Evolutionary conservation across 2,113 vertebrate species (phyloP), one percentile per base, ranked within the genome.

Genomic region (Cercocebus atys): DNA sequence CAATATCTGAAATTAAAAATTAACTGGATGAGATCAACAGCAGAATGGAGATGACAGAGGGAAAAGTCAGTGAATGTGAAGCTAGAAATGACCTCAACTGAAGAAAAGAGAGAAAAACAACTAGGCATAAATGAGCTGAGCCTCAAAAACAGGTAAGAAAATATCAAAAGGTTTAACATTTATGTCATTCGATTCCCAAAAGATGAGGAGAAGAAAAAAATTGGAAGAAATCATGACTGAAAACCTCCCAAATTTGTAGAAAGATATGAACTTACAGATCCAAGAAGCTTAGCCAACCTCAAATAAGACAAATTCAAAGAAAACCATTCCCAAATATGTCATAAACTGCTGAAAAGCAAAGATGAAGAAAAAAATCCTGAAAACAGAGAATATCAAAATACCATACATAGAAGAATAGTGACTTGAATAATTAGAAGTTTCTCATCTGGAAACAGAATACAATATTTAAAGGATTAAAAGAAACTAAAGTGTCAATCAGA

Each of bases 381-480:
- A 86, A 96, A 64, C 22, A 68, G 14, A 85, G 18, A 86, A 64
- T 61, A 93, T 66, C 12, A 40, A 92, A 93, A 75, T 32, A 76
- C 1, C 30, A 55, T 16, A 64, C 16, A 50, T 0, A 66, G 43
- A 92, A 25, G 43, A 92, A 25, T 32, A 76, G 78, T 1, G 22
- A 84, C 35, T 81, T 73, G 82, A 90, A 93, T 68, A 83, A 81
- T 64, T 70, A 45, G 1, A 83, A 22, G 61, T 66, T 90, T 83
- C 38, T 90, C 35, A 83, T 40, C 30, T 23, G 30, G 87, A 87
- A 12, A 87, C 30, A 82, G 40, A 96, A 84, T 22, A 88, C 9
- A 96, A 22, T 30, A 20, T 78, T 96, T 47, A 76, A 82, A 87
- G 55, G n/a, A 17, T 76, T 92, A 81, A 89, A 91, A 88, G 75